Conservation (phyloP, 1,140 invertebrate genomes). For the Drosophila teissieri region DNA sequence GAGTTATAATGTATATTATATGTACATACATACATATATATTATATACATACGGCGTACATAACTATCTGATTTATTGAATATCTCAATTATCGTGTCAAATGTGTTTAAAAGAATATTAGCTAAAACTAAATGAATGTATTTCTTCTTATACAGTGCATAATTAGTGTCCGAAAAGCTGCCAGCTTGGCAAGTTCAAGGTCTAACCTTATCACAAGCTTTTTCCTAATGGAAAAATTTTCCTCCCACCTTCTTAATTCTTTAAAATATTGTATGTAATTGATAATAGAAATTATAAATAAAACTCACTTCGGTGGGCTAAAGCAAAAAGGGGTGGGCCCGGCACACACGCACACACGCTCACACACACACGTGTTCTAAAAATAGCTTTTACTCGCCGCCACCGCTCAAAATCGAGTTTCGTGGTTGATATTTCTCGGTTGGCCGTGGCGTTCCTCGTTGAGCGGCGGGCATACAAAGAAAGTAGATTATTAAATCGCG, state of each 20-base stretch:
- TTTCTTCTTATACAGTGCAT: background rate
- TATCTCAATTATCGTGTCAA: too few relatives aligned
- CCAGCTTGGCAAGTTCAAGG: slow-evolving; percentile 41
- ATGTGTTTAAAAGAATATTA: too few relatives aligned
- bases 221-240: slow-evolving; percentile 1
- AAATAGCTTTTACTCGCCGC: slow-evolving; percentile 46
- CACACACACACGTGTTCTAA: slow-evolving; percentile 40
- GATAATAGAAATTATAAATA: background rate
- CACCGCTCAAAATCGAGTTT: slow-evolving; percentile 34
- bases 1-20: too few relatives aligned
- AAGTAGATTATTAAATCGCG: slow-evolving; percentile 12
- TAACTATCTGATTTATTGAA: too few relatives aligned
- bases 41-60: too few relatives aligned
- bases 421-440: slow-evolving; percentile 17
- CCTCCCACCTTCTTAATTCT: background rate
- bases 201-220: slow-evolving; percentile 26
- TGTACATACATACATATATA: too few relatives aligned
- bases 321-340: slow-evolving; percentile 1
- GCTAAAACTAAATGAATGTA: background rate
- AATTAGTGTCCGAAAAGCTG: background rate
- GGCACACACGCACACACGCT: slow-evolving; percentile 9
- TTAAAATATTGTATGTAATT: too few relatives aligned
- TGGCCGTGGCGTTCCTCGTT: slow-evolving; percentile 50
- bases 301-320: background rate
- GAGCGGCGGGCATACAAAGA: slow-evolving; percentile 25